Evolutionary conservation across 53 echinoderm and acorn worm species (phyloP).

Genomic region (Echinarachnius parma): DNA sequence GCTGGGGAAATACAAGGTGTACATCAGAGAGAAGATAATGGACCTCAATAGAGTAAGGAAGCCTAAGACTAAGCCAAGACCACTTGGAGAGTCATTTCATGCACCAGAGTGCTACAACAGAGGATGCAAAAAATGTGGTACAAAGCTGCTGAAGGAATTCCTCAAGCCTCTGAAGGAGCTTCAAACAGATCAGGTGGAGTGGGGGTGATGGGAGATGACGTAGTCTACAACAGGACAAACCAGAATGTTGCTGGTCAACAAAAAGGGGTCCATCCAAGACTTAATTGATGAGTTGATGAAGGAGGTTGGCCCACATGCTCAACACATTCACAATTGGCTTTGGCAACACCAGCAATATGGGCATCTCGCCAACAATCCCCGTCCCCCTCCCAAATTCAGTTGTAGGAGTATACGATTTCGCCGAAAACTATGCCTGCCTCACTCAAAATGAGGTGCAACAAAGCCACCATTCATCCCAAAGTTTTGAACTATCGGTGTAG

Average conservation of each 20-base stretch:
- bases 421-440: background rate
- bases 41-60: too few relatives aligned
- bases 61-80: too few relatives aligned
- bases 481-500: background rate
- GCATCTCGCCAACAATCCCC: background rate
- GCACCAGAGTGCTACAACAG: too few relatives aligned
- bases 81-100: too few relatives aligned
- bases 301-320: background rate
- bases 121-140: too few relatives aligned
- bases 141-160: too few relatives aligned
- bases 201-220: too few relatives aligned
- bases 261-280: background rate
- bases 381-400: background rate
- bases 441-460: background rate
- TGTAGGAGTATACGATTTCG: background rate
- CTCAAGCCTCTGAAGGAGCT: too few relatives aligned
- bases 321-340: constrained; percentile 3
- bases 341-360: background rate
- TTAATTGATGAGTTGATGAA: background rate
- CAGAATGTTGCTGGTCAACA: background rate
- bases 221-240: background rate
- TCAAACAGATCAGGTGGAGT: too few relatives aligned
- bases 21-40: too few relatives aligned
- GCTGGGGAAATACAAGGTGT: too few relatives aligned
- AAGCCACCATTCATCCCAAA: background rate